Conservation (phyloP, 2,888 invertebrate species). For the Plebejus argus region DNA sequence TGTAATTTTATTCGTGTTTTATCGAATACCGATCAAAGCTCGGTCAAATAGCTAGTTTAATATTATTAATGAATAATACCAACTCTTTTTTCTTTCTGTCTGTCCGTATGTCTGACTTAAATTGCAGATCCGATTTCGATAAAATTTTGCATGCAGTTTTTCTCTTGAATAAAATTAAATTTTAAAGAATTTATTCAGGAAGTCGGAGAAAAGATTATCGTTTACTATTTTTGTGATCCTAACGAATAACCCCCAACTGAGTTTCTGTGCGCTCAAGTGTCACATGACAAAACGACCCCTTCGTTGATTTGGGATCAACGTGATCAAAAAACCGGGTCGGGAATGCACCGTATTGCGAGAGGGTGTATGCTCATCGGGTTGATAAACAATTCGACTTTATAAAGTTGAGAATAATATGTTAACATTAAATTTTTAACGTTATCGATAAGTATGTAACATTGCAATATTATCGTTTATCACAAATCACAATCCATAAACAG, state of each 20-base stretch:
- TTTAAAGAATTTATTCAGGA: background rate
- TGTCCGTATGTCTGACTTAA: background rate
- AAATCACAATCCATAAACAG: background rate
- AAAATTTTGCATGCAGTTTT: no score
- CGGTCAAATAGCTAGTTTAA: no score
- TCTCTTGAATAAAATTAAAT: no score
- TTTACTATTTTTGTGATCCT: slow-evolving; percentile 63
- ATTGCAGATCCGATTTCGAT: no score
- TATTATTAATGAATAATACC: no score
- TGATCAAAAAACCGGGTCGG: slow-evolving; percentile 69
- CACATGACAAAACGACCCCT: slow-evolving; percentile 76
- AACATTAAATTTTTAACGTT: slow-evolving; percentile 13
- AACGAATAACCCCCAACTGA: slow-evolving; percentile 68
- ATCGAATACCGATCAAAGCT: no score
- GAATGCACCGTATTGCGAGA: slow-evolving; percentile 67
- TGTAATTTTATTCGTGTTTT: no score
- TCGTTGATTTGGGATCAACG: slow-evolving; percentile 65
- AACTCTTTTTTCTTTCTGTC: no score
- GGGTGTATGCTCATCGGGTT: slow-evolving; percentile 49
- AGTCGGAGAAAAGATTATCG: slow-evolving; percentile 63
- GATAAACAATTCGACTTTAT: slow-evolving; percentile 27
- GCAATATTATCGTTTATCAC: background rate
- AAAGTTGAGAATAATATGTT: slow-evolving; percentile 14
- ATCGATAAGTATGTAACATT: background rate
- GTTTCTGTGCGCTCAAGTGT: slow-evolving; percentile 73